Conservation (phyloP, 2,797 vertebrate species). For the Eospalax fontanierii region DNA sequence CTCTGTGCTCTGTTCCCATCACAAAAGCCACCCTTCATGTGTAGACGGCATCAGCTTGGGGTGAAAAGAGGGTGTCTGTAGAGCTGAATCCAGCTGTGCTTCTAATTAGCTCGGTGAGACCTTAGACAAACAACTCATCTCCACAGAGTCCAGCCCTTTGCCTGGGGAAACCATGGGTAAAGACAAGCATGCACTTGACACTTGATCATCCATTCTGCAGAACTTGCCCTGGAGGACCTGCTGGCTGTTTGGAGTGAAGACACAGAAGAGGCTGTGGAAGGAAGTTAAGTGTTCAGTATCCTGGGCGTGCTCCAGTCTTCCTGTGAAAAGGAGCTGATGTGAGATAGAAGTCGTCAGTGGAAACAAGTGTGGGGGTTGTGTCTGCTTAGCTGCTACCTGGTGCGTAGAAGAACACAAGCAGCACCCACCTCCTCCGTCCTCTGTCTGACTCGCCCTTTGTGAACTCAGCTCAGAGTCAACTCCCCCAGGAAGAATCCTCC, state of each 20-base stretch:
- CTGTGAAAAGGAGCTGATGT: background rate
- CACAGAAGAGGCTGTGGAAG: background rate
- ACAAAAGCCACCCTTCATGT: background rate
- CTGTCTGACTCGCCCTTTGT: background rate
- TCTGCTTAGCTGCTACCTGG: background rate
- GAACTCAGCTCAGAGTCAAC: background rate
- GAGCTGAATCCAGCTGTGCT: background rate
- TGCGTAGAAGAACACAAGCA: background rate
- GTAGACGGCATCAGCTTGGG: background rate
- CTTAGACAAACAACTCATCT: background rate
- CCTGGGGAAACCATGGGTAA: conserved; percentile 9
- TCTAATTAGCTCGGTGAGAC: background rate
- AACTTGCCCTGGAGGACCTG: background rate
- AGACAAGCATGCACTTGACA: background rate
- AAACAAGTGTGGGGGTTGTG: background rate
- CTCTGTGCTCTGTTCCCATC: background rate
- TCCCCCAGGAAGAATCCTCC: background rate
- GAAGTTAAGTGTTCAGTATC: accelerated
- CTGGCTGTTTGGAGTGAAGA: background rate
- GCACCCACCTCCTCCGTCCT: background rate
- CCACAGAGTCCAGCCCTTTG: background rate
- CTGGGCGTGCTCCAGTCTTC: background rate
- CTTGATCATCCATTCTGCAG: background rate
- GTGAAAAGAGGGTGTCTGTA: background rate
- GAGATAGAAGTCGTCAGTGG: background rate